Conservation (phyloP, 2,797 vertebrate genomes). For the Neoniphon sammara region DNA sequence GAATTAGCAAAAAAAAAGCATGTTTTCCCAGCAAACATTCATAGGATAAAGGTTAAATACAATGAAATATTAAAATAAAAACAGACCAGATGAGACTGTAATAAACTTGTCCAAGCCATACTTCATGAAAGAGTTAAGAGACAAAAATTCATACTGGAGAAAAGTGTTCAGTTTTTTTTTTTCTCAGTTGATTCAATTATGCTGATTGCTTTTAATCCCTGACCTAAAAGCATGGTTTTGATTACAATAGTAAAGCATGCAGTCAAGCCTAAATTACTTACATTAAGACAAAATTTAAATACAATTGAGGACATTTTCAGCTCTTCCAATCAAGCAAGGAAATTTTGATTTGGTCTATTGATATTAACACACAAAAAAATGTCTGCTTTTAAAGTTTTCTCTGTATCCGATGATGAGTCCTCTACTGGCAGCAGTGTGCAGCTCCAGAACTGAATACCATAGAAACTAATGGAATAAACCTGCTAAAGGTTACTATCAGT, state of each 20-base stretch:
- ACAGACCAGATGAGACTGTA: background rate
- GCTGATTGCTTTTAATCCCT: slow-evolving; percentile 9
- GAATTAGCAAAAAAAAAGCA: background rate
- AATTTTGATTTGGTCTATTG: background rate
- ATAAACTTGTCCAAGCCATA: background rate
- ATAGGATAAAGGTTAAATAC: background rate
- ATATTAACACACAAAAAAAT: background rate
- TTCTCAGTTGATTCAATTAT: slow-evolving; percentile 12
- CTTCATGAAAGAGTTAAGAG: background rate
- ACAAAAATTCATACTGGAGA: slow-evolving; percentile 3
- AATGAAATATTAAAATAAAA: background rate
- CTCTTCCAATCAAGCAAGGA: background rate
- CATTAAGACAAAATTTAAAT: slow-evolving; percentile 10
- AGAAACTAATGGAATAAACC: background rate
- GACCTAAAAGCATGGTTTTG: background rate
- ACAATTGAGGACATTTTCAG: background rate
- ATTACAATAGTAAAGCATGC: slow-evolving; percentile 1
- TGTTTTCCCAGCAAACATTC: background rate
- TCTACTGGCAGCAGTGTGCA: slow-evolving; percentile 18
- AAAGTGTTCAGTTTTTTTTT: background rate
- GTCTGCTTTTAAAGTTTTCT: background rate
- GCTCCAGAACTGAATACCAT: background rate
- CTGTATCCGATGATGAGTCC: slow-evolving; percentile 3
- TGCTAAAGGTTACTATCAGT: background rate
- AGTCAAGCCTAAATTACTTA: background rate